These are phyloP conservation scores for Potorous gilbertii DNA, from an alignment of 2,797 vertebrate genomes.

Conservation along the genomic window DNA sequence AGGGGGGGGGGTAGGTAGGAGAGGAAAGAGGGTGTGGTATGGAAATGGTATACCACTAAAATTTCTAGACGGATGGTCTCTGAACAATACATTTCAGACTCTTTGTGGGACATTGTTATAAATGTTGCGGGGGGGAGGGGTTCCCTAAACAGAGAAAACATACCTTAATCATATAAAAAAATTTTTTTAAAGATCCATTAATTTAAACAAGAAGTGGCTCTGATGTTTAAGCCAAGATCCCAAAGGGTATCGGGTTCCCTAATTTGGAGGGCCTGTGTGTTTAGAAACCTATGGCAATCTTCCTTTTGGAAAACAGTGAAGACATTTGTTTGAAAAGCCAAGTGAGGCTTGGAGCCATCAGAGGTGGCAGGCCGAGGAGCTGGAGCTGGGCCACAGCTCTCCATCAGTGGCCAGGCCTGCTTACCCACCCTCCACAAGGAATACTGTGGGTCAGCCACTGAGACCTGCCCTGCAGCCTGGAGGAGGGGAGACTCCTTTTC, in stretches of 20 bases:
- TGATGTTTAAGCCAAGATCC: constrained; percentile 78
- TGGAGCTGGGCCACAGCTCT: constrained; percentile 25
- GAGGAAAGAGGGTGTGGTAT: neutral
- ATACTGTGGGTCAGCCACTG: neutral
- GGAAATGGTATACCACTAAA: constrained; percentile 62
- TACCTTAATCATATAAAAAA: constrained; percentile 57
- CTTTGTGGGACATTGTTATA: constrained; percentile 60
- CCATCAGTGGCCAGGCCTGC: neutral
- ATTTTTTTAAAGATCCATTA: neutral
- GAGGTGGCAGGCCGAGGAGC: constrained; percentile 41
- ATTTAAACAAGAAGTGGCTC: constrained; percentile 67
- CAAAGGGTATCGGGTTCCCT: constrained; percentile 63
- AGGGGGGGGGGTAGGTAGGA: constrained; percentile 44
- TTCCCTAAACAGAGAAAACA: constrained; percentile 63
- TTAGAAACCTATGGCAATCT: constrained; percentile 62
- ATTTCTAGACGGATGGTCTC: constrained; percentile 67
- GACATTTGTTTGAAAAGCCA: constrained; percentile 70
- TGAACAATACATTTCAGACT: constrained; percentile 67
- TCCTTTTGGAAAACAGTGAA: constrained; percentile 65
- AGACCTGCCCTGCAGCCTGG: neutral
- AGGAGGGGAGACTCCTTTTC: constrained; percentile 7
- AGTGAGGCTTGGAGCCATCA: constrained; percentile 54
- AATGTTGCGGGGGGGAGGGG: neutral
- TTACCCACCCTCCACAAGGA: neutral
- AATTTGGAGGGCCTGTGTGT: constrained; percentile 60